Percentiles rank a stretch among this genome's conserved stretches.
Evolutionary conservation across 53 echinoderm and acorn worm genomes (phyloP).

Genomic region (Patiria pectinifera): DNA sequence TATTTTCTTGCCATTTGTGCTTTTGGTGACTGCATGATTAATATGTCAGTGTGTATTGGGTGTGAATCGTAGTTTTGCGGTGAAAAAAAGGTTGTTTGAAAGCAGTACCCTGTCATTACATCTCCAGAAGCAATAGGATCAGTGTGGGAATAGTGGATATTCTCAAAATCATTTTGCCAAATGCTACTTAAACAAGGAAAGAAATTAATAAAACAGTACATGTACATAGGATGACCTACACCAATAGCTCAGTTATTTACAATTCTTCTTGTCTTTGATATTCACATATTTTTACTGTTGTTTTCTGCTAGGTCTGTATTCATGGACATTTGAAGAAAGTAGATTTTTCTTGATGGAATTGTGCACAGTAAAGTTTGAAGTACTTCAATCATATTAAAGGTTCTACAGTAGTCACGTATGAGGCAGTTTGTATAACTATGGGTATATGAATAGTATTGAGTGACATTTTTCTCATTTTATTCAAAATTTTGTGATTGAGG

Average conservation of each 20-base stretch:
- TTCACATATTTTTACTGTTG: conserved; percentile 23
- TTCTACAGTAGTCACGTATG: conserved; percentile 32
- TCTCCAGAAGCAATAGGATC: conserved; percentile 24
- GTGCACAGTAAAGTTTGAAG: conserved; percentile 25
- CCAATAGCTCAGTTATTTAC: conserved; percentile 15
- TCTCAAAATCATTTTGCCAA: conserved; percentile 30
- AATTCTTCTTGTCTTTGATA: conserved; percentile 25
- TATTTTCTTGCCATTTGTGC: not conserved
- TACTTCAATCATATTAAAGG: conserved; percentile 35
- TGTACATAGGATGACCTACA: not conserved
- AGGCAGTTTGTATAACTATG: conserved; percentile 12
- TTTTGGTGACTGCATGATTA: conserved; percentile 10
- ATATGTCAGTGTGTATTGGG: not conserved
- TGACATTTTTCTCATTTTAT: conserved; percentile 14
- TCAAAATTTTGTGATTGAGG: conserved; percentile 32
- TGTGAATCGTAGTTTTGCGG: not conserved
- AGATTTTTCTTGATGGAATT: conserved; percentile 41
- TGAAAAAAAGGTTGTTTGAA: not conserved
- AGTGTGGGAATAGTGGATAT: not conserved
- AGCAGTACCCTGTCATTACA: not conserved
- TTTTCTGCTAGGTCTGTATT: conserved; percentile 44
- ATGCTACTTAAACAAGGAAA: not conserved
- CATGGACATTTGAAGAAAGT: conserved; percentile 42
- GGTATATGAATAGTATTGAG: conserved; percentile 20
- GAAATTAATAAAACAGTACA: conserved; percentile 2